Base-by-base conservation (phyloP, 2,797 vertebrate species). In the Dromococcyx pavoninus region DNA sequence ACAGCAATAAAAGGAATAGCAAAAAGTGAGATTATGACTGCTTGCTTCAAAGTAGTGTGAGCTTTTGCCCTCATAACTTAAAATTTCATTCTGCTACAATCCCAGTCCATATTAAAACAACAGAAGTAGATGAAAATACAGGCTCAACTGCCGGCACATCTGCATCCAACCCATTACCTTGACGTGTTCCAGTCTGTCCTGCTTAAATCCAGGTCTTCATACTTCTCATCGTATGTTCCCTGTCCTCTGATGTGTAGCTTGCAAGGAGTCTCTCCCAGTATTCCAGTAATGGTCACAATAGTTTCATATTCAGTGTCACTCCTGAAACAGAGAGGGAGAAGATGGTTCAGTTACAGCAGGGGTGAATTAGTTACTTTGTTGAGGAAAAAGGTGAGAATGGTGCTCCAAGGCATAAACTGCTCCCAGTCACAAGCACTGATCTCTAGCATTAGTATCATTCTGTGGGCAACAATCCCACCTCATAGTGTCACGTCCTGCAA, bases 211-310 rank as follows among this genome's bases (percentile, higher is more conserved):
- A 24, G 44, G 4, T 90, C 90, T 48, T 46, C 53, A 17, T 97
- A 94, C 77, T 60, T 97, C 17, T 97, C 97, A 4, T 98, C 90
- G 0, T 97, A 96, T 3, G 97, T 98, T 87, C 99, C 99, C 33
- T 10, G 91, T 62, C 98, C 99, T 61, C 74, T 90, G 66, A 99
- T 66, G 32, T 75, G 93, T 25, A 99, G 94, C n/a, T 82, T 93
- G 86, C 98, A 96, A 2, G 97, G 91, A 10, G 73, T 96, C 97
- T 98, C 99, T 37, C 98, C 97, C 54, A 99, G 97, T 94, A 97
- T 89, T 21, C 98, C 99, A 11, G 94, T 97, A 60, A 99, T 90
- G 3, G 94, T 97, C 93, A 99, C 46, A 0, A 18, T 44, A 25
- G 98, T 94, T 93, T 96, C 97, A 37, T 98, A 99, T 24, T 97